These are phyloP conservation scores for Solea senegalensis DNA, from an alignment of 2,113 vertebrate genomes.

Conservation along the genomic window DNA sequence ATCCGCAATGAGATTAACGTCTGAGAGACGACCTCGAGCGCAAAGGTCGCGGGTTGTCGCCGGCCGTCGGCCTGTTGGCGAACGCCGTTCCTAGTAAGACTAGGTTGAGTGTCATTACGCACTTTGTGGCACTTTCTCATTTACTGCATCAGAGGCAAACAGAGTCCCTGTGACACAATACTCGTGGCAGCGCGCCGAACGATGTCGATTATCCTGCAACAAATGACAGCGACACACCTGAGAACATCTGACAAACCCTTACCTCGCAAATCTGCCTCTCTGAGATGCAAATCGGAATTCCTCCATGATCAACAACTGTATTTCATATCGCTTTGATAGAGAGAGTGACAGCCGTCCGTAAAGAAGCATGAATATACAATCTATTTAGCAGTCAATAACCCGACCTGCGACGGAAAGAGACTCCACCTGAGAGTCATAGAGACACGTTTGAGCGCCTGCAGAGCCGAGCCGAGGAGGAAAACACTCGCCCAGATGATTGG, in stretches of 20 bases:
- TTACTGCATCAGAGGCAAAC: conserved; percentile 4
- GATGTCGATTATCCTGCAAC: conserved; percentile 66
- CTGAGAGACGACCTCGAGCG: background rate
- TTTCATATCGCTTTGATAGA: conserved; percentile 19
- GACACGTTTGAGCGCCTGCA: conserved; percentile 10
- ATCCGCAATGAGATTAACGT: conserved; percentile 1
- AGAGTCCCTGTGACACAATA: no score
- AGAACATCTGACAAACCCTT: conserved; percentile 56
- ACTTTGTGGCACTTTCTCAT: conserved; percentile 3
- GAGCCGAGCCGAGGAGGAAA: background rate
- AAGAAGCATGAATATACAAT: conserved; percentile 20
- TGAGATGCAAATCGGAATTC: conserved; percentile 68
- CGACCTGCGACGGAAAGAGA: background rate
- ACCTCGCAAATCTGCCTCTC: conserved; percentile 58
- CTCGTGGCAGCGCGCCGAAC: no score
- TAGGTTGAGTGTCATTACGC: no score
- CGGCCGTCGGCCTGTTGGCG: no score
- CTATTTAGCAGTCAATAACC: conserved; percentile 35
- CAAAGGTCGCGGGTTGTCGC: background rate
- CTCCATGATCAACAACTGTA: conserved; percentile 19
- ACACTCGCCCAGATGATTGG: background rate
- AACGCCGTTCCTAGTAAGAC: no score
- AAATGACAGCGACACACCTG: conserved; percentile 60
- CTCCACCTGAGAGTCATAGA: conserved; percentile 9
- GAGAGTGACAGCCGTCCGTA: conserved; percentile 12